Evolutionary conservation across 92 coral and sea anemone species (phyloP).

Genomic region (Virgularia gustaviana): DNA sequence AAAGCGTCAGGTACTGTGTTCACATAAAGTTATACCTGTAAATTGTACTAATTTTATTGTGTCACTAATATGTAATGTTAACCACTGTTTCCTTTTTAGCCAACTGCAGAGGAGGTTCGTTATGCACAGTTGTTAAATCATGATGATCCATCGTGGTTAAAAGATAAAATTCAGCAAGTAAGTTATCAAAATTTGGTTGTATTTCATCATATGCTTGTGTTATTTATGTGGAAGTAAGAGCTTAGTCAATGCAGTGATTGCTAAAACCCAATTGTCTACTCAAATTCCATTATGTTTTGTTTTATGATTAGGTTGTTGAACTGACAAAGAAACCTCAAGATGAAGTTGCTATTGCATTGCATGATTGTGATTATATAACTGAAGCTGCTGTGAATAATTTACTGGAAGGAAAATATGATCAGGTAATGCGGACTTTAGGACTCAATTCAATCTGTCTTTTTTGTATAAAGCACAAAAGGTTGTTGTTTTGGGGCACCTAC

Average conservation of each 20-base stretch:
- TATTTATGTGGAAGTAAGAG: too few species aligned
- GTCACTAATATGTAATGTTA: background rate
- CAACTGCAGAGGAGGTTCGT: constrained; percentile 96
- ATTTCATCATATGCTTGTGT: too few species aligned
- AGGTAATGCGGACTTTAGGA: constrained; percentile 70
- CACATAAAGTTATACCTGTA: background rate
- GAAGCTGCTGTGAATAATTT: constrained; percentile 78
- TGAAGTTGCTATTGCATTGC: constrained; percentile 83
- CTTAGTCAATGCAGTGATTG: too few species aligned
- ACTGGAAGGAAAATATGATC: constrained; percentile 81
- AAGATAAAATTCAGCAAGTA: constrained; percentile 80
- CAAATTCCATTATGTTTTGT: background rate
- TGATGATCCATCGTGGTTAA: constrained; percentile 64
- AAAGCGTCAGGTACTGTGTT: constrained; percentile 9
- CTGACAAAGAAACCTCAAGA: constrained; percentile 76
- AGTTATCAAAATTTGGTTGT: background rate
- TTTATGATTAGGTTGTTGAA: constrained; percentile 73
- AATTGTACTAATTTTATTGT: background rate
- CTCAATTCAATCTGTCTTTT: too few species aligned
- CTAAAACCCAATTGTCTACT: too few species aligned
- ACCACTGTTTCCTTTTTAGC: too few species aligned
- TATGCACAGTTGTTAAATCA: constrained; percentile 80
- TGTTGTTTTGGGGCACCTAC: too few species aligned
- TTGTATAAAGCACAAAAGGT: too few species aligned
- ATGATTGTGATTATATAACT: constrained; percentile 84